Evolutionary conservation across 2,113 vertebrate species (phyloP).

Genomic region (Hemichromis elongatus): DNA sequence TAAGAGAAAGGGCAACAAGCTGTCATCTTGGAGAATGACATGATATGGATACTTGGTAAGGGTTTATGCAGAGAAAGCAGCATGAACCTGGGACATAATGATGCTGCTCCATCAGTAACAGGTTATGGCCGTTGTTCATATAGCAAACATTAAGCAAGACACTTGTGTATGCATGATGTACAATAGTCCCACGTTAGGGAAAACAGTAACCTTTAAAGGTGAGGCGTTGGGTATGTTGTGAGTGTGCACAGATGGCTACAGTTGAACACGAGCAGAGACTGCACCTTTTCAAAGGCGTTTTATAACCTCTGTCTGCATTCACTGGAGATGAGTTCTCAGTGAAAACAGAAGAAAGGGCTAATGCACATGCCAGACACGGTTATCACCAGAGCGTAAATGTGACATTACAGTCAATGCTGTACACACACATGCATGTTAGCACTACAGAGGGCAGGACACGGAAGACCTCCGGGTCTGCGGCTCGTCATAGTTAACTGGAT

Average conservation of each 20-base stretch:
- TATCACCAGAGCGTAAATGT: constrained; percentile 52
- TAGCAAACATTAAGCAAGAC: constrained; percentile 11
- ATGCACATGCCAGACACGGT: constrained; percentile 50
- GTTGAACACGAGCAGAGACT: background rate
- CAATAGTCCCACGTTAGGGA: background rate
- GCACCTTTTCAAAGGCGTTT: constrained; percentile 10
- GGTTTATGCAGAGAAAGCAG: background rate
- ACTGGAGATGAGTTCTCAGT: constrained; percentile 3
- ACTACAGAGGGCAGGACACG: background rate
- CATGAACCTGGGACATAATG: constrained; percentile 21
- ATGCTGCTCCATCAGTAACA: constrained; percentile 34
- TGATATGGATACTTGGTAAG: background rate
- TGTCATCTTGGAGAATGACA: background rate
- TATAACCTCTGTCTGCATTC: background rate
- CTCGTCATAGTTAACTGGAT: background rate
- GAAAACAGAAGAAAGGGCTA: constrained; percentile 43
- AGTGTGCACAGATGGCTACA: background rate
- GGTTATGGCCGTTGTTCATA: constrained; percentile 42
- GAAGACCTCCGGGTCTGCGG: background rate
- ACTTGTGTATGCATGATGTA: background rate
- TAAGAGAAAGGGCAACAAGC: background rate
- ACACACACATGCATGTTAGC: background rate
- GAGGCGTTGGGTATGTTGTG: background rate
- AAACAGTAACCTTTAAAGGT: background rate
- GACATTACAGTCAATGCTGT: constrained; percentile 38